Base-by-base conservation (phyloP, 2,888 invertebrate species). In the Aporophyla nigra region DNA sequence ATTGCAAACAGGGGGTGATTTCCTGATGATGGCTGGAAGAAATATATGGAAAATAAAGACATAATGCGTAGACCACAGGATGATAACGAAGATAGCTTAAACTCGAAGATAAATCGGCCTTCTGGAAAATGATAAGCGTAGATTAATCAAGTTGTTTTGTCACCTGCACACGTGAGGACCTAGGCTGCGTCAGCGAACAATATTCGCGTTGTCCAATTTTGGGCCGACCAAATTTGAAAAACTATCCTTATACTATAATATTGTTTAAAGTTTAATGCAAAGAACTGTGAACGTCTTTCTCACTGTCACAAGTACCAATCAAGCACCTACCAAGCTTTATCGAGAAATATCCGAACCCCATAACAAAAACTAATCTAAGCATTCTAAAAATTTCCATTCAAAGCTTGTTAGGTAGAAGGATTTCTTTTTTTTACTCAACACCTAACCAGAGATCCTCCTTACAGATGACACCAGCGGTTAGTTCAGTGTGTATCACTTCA, bases 401-500 rank as follows among this genome's bases (percentile, higher is more conserved):
- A 19, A 59, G 21, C 5, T 33, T 33, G 10, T 33, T 59, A 33
- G 19, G 21, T 5, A 33, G 21, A 59, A 9, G n/a, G 0, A 5
- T 16, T 12, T 16, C 6, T 7, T 49, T 61, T 62, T 76, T 76
- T 27, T 33, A n/a, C 12, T 33, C 6, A 16, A 54, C 58, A 68
- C 82, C 53, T 69, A 49, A 74, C 40, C 21, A 33, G 5, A 87
- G 89, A 91, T 90, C 24, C 65, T 72, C 70, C 10, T 53, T 3
- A 24, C 54, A 81, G 88, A 90, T 91, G 84, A 65, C 79, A 72
- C 74, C 72, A 71, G 78, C 69, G 74, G 83, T 83, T 83, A 84
- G 85, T 80, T 77, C 81, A 77, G 70, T 87, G 82, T 88, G 88
- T 89, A 88, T 89, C 88, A 75, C 88, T 88, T 88, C 89, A 89